A percentile compares a stretch with the other conserved stretches of the same genome.
Evolutionary conservation across 2,113 vertebrate species (phyloP).

Genomic region (Cyprinus carpio): DNA sequence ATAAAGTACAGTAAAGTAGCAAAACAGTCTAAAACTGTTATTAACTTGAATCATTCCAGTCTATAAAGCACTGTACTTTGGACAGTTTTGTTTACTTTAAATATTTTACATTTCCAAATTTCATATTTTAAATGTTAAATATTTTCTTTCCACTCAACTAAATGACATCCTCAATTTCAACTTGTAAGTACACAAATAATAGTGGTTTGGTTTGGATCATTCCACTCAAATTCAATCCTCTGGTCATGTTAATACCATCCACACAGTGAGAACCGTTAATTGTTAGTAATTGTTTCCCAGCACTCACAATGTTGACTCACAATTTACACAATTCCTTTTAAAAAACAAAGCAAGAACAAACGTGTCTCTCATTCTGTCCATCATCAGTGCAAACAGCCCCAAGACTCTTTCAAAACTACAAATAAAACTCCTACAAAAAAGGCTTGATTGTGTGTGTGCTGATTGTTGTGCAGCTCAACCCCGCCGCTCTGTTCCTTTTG

Average conservation of each 20-base stretch:
- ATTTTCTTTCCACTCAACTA: no score
- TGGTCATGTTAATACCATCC: background rate
- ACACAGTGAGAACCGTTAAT: background rate
- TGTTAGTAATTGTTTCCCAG: background rate
- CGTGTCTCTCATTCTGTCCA: background rate
- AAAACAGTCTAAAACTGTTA: no score
- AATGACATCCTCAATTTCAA: no score
- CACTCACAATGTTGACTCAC: background rate
- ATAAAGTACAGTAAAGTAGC: no score
- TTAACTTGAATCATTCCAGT: no score
- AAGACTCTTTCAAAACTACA: conserved; percentile 25
- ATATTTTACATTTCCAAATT: no score
- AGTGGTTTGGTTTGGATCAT: background rate
- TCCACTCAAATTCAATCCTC: no score
- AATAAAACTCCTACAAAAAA: conserved; percentile 4
- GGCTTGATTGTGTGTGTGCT: background rate
- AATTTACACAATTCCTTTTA: background rate
- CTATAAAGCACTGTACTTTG: no score
- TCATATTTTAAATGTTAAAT: no score
- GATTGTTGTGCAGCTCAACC: background rate
- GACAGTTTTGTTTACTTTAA: no score
- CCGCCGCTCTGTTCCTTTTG: background rate
- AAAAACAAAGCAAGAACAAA: background rate
- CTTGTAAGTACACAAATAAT: background rate
- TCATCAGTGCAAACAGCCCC: conserved; percentile 2